phyloP scores from a whole-genome alignment of 1,140 invertebrate species.

The Lasioglossum baleicum region DNA sequence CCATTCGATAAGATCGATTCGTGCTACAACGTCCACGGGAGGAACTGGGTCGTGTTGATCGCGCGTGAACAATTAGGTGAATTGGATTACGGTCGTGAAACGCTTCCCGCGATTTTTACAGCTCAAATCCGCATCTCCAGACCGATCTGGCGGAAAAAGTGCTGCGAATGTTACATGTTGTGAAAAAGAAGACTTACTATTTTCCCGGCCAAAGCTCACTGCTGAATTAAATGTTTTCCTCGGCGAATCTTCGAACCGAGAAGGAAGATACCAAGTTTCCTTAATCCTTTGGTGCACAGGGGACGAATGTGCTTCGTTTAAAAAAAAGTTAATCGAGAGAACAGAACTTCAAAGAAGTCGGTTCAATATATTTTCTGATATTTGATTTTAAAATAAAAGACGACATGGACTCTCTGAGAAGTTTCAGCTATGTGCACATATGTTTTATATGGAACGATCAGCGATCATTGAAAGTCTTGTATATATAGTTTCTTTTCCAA shows the following conservation, averaged over 20 bases:
- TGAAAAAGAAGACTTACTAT: not conserved
- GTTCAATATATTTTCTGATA: too few species aligned
- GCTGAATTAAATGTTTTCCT: not conserved
- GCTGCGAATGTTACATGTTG: not conserved
- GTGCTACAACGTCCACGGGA: not conserved
- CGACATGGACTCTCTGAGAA: too few species aligned
- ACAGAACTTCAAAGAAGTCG: too few species aligned
- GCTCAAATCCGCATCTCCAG: not conserved
- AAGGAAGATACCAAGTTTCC: not conserved
- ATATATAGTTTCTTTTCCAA: too few species aligned
- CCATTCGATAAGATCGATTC: not conserved
- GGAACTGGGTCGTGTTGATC: not conserved
- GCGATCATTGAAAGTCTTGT: too few species aligned
- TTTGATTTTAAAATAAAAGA: not conserved
- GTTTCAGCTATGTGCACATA: too few species aligned
- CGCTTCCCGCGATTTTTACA: not conserved
- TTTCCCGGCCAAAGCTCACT: not conserved
- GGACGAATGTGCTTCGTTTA: not conserved
- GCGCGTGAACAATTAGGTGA: conserved; percentile 1
- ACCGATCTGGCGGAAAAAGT: not conserved
- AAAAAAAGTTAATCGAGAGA: too few species aligned
- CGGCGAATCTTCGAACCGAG: not conserved
- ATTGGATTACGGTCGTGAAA: not conserved
- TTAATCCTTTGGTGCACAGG: not conserved
- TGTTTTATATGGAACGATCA: too few species aligned